Base-by-base conservation (phyloP, 2,888 invertebrate genomes). In the Brenthis hecate region DNA sequence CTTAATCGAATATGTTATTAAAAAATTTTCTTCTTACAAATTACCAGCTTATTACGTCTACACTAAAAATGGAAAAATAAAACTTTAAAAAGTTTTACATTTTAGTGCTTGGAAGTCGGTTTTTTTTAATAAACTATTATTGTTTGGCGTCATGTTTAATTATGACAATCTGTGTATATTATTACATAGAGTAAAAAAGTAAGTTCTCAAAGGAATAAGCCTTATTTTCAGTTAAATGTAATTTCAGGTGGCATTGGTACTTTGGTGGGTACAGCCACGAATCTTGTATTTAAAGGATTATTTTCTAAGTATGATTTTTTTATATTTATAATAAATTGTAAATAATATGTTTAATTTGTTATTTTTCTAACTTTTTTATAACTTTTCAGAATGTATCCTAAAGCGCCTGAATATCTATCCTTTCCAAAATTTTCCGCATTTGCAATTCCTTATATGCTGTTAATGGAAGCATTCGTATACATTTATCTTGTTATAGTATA, bases 261-360 rank as follows among this genome's bases (percentile, higher is more conserved):
- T 19, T 86, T 96, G 66, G 96, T 96, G 60, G 96, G 96, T 6
- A 95, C 95, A 23, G 95, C 94, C 23, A 96, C 97, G 6, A 97
- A 97, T 89, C 91, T 97, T 69, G 96, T 96, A 6, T 95, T 97
- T 77, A 96, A 96, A 85, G 96, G 95, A 74, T 92, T 87, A 50
- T 87, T 84, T 71, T 1, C 74, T 56, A 82, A 75, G 87, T 86
- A 80, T 69, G 68, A 70, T 67, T 47, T 11, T 19, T 58, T 23
- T 48, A 14, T 13, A 23, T 13, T 36, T 13, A 47, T n/a, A 14
- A 14, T 63, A 3, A 43, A 1, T 62, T 23, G 3, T 19, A 43
- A 0, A 1, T 53, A 1, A 47, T 47, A 8, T 23, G 13, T 19
- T 32, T 19, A 13, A 54, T 48, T 55, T 47, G 43, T 56, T 53